Evolutionary conservation across 1,140 invertebrate genomes (phyloP), one percentile per base, ranked within the genome.

Genomic region (Callitettix versicolor): DNA sequence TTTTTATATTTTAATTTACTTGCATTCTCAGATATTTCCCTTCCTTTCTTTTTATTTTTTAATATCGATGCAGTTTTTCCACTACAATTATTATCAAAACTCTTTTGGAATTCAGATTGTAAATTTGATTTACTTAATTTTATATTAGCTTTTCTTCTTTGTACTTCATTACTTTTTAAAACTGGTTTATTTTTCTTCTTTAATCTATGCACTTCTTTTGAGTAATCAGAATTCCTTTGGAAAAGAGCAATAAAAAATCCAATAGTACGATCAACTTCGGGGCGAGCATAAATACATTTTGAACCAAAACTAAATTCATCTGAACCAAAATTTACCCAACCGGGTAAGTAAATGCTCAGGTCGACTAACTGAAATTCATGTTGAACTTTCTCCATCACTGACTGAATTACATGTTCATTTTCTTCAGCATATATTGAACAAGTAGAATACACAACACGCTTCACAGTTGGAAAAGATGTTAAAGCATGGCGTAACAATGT

Each of bases 191-290:
- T n/a, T n/a, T n/a, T n/a, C n/a, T n/a, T n/a, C n/a, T n/a, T n/a
- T n/a, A n/a, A n/a, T n/a, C n/a, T n/a, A n/a, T n/a, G n/a, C n/a
- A n/a, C n/a, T n/a, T n/a, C n/a, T n/a, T n/a, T n/a, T n/a, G n/a
- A n/a, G n/a, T n/a, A n/a, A n/a, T n/a, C 26, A 9, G 26, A 3
- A 30, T 51, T 56, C 24, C 57, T 55, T 64, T 90, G 84, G 65
- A 98, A 87, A 43, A 95, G 77, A 7, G 92, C 91, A 17, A 97
- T 76, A 73, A 98, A 98, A 70, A 98, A 97, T 22, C 94, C 95
- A 71, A 88, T 93, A 0, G 91, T 93, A 2, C 81, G 69, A 73
- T 95, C 88, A 2, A 71, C 66, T 12, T 87, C 78, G 0, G 85
- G 79, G 58, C 72, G 74, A 0, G 87, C 78, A 66, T 92, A 88